Percentiles rank a stretch among this genome's conserved stretches.
Conservation (phyloP, 2,797 vertebrate genomes). For the Coluber constrictor region DNA sequence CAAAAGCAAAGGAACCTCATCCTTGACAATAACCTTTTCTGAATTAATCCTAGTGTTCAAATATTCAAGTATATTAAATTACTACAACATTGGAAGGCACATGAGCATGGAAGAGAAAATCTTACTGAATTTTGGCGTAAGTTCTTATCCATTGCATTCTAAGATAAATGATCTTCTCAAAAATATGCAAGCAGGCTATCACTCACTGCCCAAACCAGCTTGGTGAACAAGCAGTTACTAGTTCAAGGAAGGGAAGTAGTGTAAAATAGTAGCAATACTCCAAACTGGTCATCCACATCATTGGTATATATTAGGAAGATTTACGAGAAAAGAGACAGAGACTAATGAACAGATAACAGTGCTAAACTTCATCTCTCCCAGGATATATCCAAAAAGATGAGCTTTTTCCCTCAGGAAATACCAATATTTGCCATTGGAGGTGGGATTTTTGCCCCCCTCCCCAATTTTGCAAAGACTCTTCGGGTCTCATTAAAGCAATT, state of each 20-base stretch:
- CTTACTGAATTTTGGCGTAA: not conserved
- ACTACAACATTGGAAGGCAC: not conserved
- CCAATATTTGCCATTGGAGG: not conserved
- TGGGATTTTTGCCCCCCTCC: not conserved
- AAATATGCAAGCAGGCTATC: not conserved
- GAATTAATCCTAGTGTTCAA: not conserved
- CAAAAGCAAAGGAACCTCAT: not conserved
- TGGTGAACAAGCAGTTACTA: not conserved
- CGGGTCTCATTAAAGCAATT: not conserved
- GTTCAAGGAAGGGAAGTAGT: not conserved
- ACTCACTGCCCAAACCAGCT: not conserved
- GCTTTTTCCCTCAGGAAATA: not conserved
- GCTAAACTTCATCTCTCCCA: not conserved
- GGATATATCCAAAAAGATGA: not conserved
- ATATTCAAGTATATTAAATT: not conserved
- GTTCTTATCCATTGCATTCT: not conserved
- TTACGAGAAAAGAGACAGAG: not conserved
- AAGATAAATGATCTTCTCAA: not conserved
- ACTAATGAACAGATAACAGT: not conserved
- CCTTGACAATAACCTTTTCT: not conserved
- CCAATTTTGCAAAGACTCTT: not conserved
- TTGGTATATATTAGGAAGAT: not conserved
- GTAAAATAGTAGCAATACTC: not conserved
- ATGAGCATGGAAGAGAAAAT: not conserved
- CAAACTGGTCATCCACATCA: not conserved